A percentile compares a stretch with the other conserved stretches of the same genome.
These are phyloP conservation scores for Papilio glaucus DNA, from an alignment of 1,140 invertebrate species.

Conservation along the genomic window DNA sequence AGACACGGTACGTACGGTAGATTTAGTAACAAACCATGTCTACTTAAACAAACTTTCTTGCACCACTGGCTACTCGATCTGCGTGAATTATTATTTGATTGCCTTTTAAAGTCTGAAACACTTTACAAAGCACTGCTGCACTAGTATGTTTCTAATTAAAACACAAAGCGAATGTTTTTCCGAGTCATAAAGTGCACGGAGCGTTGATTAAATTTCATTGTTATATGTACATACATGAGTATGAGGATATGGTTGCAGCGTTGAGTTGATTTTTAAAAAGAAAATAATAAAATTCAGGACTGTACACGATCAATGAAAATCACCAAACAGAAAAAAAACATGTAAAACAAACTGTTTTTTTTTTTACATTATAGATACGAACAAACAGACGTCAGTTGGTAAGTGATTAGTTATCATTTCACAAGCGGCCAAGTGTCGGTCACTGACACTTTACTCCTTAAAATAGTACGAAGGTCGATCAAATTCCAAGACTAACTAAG, in stretches of 20 bases:
- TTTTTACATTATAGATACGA: too few species aligned
- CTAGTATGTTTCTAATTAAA: neutral
- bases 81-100: neutral
- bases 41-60: neutral
- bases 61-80: neutral
- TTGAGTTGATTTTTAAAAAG: neutral
- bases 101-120: neutral
- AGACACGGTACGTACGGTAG: too few species aligned
- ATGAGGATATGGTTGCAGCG: neutral
- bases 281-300: neutral
- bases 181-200: neutral
- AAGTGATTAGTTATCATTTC: too few species aligned
- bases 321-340: neutral
- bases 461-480: too few species aligned
- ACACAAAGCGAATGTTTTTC: slow-evolving; percentile 15
- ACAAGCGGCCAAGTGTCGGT: too few species aligned
- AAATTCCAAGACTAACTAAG: too few species aligned
- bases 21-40: too few species aligned
- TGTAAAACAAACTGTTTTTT: too few species aligned
- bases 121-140: neutral
- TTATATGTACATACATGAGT: neutral
- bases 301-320: neutral
- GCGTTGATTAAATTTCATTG: slow-evolving; percentile 24
- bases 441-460: too few species aligned
- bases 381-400: too few species aligned